Evolutionary conservation across 2,888 invertebrate species (phyloP), one percentile per base, ranked within the genome.

Genomic region (Ernsta delagoae): DNA sequence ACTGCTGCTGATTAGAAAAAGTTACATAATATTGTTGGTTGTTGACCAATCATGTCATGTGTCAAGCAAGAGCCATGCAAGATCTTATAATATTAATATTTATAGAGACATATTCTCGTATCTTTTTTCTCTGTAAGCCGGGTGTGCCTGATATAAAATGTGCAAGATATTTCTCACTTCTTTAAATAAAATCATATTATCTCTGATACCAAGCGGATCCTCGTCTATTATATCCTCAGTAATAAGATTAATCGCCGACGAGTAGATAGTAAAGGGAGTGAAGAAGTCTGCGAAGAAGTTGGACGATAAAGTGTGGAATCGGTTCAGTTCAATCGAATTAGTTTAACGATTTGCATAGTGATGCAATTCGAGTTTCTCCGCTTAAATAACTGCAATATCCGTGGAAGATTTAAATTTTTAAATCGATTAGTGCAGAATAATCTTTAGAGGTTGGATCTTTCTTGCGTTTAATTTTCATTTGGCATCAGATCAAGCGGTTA

Each of bases 321-420:
- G 41, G 61, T 59, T 45, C 34, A 54, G 61, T 31, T 39, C 34
- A 41, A 68, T 68, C 68, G 68, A 68, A 68, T 68, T 62, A 68
- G 68, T 48, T 68, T 62, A 62, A 68, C 57, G 61, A 56, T 68
- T 68, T 68, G 62, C 68, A 62, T 68, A 62, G 57, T 24, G 45
- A 57, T 62, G 56, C 24, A 57, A 36, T 50, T 68, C 39, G 36
- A 43, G 62, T 39, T 68, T 62, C 16, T 56, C 24, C 4, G 56
- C 62, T 62, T 56, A 56, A 68, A 24, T 24, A 61, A 68, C 62
- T 62, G 61, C 11, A 56, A 57, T 57, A 62, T 53, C 59, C 1
- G n/a, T 31, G 11, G 56, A 57, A 56, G 56, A 57, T 54, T 50
- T 62, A 24, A 8, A 56, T 61, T 67, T 48, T 60, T 12, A 53